A percentile compares a stretch with the other conserved stretches of the same genome.
Evolutionary conservation across 2,113 vertebrate genomes (phyloP).

Genomic region (Gavialis gangeticus): DNA sequence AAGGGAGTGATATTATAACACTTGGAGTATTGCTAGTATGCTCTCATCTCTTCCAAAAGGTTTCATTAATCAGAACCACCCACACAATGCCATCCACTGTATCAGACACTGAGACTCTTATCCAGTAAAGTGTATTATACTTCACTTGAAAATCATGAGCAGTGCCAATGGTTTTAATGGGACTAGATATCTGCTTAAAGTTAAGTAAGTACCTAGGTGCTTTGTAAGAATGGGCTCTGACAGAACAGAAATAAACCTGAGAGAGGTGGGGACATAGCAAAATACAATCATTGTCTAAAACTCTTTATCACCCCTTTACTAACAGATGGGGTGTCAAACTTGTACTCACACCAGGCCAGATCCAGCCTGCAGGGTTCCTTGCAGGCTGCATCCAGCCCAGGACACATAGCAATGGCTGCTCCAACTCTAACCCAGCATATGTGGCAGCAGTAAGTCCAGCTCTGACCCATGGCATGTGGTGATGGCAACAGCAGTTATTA

Average conservation of each 20-base stretch:
- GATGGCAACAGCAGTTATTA: too few species aligned
- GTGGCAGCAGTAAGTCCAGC: too few species aligned
- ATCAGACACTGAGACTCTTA: neutral
- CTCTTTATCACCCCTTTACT: neutral
- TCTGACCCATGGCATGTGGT: too few species aligned
- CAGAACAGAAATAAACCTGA: neutral
- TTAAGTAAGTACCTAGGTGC: neutral
- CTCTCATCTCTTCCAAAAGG: neutral
- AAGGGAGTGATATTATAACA: accelerated
- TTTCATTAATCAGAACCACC: neutral
- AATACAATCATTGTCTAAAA: neutral
- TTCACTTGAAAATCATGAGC: neutral
- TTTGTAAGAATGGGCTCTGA: neutral
- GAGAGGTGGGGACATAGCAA: neutral
- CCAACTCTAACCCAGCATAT: too few species aligned
- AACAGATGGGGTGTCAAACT: neutral
- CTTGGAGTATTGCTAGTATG: neutral
- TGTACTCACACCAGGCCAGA: too few species aligned
- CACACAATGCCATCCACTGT: neutral
- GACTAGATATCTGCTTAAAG: neutral
- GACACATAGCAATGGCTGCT: too few species aligned
- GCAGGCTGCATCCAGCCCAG: too few species aligned
- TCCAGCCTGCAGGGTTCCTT: too few species aligned
- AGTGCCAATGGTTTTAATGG: neutral
- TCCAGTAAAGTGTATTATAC: neutral